These are phyloP conservation scores for Anorthoa munda DNA, from an alignment of 2,888 invertebrate species.

Conservation along the genomic window DNA sequence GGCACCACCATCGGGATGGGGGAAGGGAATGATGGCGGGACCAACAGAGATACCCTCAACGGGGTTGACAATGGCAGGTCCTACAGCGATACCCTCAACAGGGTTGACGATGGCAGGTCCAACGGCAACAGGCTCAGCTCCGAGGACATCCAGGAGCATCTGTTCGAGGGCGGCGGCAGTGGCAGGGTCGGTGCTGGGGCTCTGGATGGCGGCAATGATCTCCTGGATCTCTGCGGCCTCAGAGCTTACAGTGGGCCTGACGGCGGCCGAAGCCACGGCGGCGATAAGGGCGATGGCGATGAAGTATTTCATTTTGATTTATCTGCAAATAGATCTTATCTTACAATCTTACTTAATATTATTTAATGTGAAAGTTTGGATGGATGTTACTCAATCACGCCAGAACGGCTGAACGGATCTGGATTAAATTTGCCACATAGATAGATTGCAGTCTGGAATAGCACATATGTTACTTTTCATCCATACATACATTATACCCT, in stretches of 20 bases:
- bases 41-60: constrained; percentile 57
- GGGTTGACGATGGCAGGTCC: constrained; percentile 62
- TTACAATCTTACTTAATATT: no score
- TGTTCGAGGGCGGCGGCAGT: constrained; percentile 72
- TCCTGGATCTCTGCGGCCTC: constrained; percentile 71
- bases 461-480: no score
- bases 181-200: constrained; percentile 79
- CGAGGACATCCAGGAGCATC: constrained; percentile 55
- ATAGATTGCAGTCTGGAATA: no score
- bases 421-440: no score
- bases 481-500: no score
- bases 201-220: constrained; percentile 79
- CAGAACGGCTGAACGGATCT: no score
- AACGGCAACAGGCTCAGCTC: constrained; percentile 48
- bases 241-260: constrained; percentile 36
- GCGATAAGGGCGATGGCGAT: constrained; percentile 53
- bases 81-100: constrained; percentile 51
- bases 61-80: constrained; percentile 62
- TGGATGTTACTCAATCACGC: no score
- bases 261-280: constrained; percentile 47
- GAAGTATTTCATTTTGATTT: constrained; percentile 59
- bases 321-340: constrained; percentile 33
- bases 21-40: constrained; percentile 66
- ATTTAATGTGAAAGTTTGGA: no score
- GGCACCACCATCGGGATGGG: constrained; percentile 54